Evolutionary conservation across 2,113 vertebrate genomes (phyloP).

Genomic region (Hyperoodon ampullatus): DNA sequence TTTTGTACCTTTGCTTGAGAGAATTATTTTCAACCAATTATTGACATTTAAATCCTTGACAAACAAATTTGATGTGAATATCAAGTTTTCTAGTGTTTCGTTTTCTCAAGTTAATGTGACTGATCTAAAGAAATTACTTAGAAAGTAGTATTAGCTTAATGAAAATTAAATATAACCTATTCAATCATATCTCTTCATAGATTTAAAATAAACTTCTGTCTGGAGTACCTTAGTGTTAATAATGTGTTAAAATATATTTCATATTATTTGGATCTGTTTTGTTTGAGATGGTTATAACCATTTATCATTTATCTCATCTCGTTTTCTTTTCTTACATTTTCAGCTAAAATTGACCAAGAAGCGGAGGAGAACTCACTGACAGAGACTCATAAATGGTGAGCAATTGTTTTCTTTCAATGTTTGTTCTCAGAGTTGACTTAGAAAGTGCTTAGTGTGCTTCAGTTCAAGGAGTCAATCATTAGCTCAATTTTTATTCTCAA

Average conservation of each 20-base stretch:
- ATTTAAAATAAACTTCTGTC: neutral
- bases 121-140: neutral
- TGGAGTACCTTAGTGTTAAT: neutral
- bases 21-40: constrained; percentile 26
- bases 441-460: neutral
- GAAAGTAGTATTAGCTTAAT: neutral
- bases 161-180: neutral
- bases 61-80: neutral
- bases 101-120: neutral
- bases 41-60: neutral
- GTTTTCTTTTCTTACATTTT: constrained; percentile 68
- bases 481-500: constrained; percentile 19
- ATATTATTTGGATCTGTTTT: neutral
- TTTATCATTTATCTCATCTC: neutral
- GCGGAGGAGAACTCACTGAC: constrained; percentile 90
- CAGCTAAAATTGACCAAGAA: constrained; percentile 95
- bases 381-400: constrained; percentile 94
- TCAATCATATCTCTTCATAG: neutral
- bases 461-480: neutral
- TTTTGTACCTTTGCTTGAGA: neutral
- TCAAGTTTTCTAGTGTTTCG: neutral
- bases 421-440: neutral
- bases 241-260: neutral
- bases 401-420: constrained; percentile 16
- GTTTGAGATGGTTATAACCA: neutral